Conservation (phyloP, 2,888 invertebrate species). For the Drosophila rellima region DNA sequence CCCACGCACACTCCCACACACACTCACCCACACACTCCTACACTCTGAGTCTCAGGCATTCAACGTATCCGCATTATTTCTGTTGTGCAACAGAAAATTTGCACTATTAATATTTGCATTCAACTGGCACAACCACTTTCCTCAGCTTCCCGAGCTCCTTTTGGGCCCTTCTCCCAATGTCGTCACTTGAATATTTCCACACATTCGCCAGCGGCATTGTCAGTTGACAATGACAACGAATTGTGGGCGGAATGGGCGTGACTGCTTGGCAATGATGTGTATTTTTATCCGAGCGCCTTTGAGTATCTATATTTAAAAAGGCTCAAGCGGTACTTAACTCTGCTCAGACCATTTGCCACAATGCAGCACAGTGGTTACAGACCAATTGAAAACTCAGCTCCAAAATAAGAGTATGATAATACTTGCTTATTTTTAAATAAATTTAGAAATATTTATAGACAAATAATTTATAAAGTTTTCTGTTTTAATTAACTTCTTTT, state of each 20-base stretch:
- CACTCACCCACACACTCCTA: constrained; percentile 9
- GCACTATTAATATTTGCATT: constrained; percentile 79
- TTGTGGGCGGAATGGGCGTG: constrained; percentile 24
- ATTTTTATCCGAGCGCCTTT: constrained; percentile 45
- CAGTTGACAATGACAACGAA: constrained; percentile 62
- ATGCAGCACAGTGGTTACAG: constrained; percentile 29
- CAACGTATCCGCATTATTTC: constrained; percentile 32
- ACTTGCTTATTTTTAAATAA: neutral
- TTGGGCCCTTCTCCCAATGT: neutral
- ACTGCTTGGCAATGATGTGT: constrained; percentile 61
- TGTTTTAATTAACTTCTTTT: neutral
- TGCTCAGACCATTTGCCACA: constrained; percentile 49
- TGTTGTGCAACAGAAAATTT: constrained; percentile 68
- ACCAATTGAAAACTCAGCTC: neutral
- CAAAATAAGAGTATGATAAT: neutral
- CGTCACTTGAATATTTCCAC: constrained; percentile 47
- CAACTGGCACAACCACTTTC: constrained; percentile 47
- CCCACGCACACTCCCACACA: no score
- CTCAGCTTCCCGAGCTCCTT: constrained; percentile 5
- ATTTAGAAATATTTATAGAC: neutral
- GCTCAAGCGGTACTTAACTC: constrained; percentile 77
- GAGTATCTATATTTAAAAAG: constrained; percentile 70
- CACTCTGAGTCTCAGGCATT: constrained; percentile 23
- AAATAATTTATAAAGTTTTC: neutral
- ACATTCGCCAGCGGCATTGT: constrained; percentile 64